These are phyloP conservation scores for Lamprotornis superbus DNA, from an alignment of 2,113 vertebrate species.

Conservation along the genomic window DNA sequence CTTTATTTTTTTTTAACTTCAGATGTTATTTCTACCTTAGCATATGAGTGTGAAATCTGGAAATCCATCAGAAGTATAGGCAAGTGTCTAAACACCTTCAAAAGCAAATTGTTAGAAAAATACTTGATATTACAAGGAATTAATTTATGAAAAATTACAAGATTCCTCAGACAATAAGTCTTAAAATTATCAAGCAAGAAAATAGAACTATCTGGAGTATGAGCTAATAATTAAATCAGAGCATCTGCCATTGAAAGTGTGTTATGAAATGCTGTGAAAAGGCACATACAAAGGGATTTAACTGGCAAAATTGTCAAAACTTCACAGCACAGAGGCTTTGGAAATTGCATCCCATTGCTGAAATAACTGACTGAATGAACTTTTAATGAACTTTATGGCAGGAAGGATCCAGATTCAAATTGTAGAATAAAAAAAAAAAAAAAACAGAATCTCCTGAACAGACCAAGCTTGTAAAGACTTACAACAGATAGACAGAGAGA, in stretches of 20 bases:
- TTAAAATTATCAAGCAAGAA: neutral
- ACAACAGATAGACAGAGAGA: neutral
- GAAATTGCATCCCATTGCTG: neutral
- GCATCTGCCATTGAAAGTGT: slow-evolving; percentile 25
- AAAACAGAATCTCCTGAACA: neutral
- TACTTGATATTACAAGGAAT: neutral
- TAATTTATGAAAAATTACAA: neutral
- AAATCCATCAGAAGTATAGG: neutral
- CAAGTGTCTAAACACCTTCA: neutral
- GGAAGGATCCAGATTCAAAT: neutral
- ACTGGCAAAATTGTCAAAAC: neutral
- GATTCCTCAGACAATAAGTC: neutral
- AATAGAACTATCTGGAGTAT: neutral
- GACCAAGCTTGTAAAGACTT: neutral
- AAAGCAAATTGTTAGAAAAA: neutral
- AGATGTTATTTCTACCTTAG: neutral
- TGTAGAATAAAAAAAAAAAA: neutral
- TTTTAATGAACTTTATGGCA: neutral
- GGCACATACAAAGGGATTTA: neutral
- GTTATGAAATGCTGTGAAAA: slow-evolving; percentile 11
- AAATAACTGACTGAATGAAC: neutral
- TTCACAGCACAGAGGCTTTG: neutral
- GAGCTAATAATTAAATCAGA: slow-evolving; percentile 47
- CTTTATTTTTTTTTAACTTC: neutral
- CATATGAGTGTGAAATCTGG: neutral